A percentile compares a stretch with the other conserved stretches of the same genome.
phyloP scores from a whole-genome alignment of 2,797 vertebrate genomes.

The Ibycter americanus region DNA sequence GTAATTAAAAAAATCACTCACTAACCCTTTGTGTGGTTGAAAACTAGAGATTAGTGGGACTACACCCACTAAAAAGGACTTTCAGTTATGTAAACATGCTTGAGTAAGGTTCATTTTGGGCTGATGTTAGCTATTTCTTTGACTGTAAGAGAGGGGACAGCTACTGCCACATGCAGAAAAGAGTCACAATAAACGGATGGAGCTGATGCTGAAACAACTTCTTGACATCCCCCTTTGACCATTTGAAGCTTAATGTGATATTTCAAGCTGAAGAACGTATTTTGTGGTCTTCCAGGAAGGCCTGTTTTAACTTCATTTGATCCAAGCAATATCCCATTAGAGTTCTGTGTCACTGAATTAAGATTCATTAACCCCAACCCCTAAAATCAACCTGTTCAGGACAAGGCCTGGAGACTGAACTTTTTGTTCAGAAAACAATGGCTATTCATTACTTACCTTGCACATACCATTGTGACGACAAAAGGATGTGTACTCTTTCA shows the following conservation, averaged over 20 bases:
- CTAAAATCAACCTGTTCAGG: background rate
- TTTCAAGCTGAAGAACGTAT: background rate
- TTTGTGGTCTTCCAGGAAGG: background rate
- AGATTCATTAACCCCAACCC: background rate
- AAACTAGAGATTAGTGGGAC: background rate
- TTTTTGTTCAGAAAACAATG: background rate
- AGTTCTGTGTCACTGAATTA: rapidly evolving
- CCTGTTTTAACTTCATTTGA: background rate
- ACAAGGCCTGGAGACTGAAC: background rate
- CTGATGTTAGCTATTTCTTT: background rate
- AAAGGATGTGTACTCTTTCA: background rate
- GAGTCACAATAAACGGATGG: background rate
- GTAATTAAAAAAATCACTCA: conserved; percentile 25
- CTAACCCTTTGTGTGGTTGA: background rate
- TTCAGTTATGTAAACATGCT: background rate
- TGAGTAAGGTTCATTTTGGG: background rate
- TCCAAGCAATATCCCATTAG: background rate
- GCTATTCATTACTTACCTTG: background rate
- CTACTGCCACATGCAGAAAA: background rate
- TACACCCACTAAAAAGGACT: background rate
- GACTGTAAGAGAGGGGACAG: background rate
- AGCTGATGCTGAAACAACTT: background rate
- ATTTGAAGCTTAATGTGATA: background rate
- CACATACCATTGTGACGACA: background rate
- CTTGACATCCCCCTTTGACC: background rate